Base-by-base conservation (phyloP, 2,113 vertebrate species). In the Hyaena hyaena region DNA sequence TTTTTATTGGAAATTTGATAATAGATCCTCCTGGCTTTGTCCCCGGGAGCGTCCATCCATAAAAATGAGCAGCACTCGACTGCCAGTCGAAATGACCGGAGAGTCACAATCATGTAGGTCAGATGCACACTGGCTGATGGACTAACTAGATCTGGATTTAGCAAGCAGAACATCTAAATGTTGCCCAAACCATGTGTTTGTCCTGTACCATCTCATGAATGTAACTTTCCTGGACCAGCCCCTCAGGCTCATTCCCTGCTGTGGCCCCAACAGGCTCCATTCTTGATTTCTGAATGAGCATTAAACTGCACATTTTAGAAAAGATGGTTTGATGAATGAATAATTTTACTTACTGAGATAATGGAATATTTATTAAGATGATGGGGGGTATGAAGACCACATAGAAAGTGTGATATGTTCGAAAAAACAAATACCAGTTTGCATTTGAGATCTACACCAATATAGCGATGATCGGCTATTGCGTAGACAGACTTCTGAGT, bases 231-330 rank as follows among this genome's bases (percentile, higher is more conserved):
- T n/a, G 26, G 8, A 14, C 2, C 4, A 50, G 24, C 9, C 35
- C 26, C 10, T 39, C 14, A 14, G 71, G 17, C 53, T 2, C 4
- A 14, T 15, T 15, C 19, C 73, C 31, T 10, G 15, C 2, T 5
- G 1, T 5, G 2, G 26, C 17, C 14, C 23, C 0, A 2, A 2
- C 0, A 45, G 53, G 10, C 33, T n/a, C 6, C 19, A 1, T 19
- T 55, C 39, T 63, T 63, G 39, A 39, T 33, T 55, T 88, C 58
- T 43, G 35, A 65, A 6, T 77, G 17, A 24, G 79, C 48, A 66
- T 26, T 43, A 76, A 58, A 33, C 65, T 65, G 12, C 19, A 23
- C 4, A 50, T n/a, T 85, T 84, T 14, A 79, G 45, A 21, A 93
- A 77, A 84, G 12, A 63, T 39, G 17, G 15, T 28, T 28, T 7